phyloP scores from a whole-genome alignment of 1,140 invertebrate genomes.

The Galendromus occidentalis region DNA sequence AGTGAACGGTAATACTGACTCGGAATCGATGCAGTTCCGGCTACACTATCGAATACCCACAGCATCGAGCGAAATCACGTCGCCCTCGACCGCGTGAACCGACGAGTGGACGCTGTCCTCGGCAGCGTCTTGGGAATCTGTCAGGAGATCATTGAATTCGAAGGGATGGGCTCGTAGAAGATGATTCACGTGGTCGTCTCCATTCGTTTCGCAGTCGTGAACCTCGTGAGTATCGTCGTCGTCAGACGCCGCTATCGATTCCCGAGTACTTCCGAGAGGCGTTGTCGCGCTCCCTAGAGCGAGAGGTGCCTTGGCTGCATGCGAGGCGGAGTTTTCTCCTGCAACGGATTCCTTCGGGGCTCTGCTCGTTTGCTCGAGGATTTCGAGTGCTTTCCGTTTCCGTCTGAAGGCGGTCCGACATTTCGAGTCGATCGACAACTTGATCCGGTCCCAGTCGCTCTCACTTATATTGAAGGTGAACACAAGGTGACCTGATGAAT shows the following conservation, averaged over 20 bases:
- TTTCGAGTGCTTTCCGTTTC: slow-evolving; percentile 25
- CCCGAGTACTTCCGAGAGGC: too few relatives aligned
- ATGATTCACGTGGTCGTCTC: too few relatives aligned
- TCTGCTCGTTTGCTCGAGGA: neutral
- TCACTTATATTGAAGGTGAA: slow-evolving; percentile 28
- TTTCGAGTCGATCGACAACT: slow-evolving; percentile 32
- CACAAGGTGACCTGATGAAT: slow-evolving; percentile 29
- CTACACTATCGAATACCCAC: neutral
- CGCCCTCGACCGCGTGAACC: neutral
- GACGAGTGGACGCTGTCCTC: neutral
- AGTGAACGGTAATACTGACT: too few relatives aligned
- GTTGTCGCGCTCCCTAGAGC: too few relatives aligned
- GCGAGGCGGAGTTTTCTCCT: too few relatives aligned
- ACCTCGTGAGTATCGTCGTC: too few relatives aligned
- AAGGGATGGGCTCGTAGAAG: neutral
- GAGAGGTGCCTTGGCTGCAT: too few relatives aligned
- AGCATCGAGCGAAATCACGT: slow-evolving; percentile 5
- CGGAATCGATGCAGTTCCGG: too few relatives aligned
- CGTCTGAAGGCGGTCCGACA: slow-evolving; percentile 30
- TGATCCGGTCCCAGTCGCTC: slow-evolving; percentile 31
- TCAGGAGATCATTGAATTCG: slow-evolving; percentile 6
- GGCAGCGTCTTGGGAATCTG: neutral
- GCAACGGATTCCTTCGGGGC: too few relatives aligned
- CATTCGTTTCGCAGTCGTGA: too few relatives aligned
- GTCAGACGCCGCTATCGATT: too few relatives aligned